Base-by-base conservation (phyloP, 1,140 invertebrate species). In the Parapsyche elsis region DNA sequence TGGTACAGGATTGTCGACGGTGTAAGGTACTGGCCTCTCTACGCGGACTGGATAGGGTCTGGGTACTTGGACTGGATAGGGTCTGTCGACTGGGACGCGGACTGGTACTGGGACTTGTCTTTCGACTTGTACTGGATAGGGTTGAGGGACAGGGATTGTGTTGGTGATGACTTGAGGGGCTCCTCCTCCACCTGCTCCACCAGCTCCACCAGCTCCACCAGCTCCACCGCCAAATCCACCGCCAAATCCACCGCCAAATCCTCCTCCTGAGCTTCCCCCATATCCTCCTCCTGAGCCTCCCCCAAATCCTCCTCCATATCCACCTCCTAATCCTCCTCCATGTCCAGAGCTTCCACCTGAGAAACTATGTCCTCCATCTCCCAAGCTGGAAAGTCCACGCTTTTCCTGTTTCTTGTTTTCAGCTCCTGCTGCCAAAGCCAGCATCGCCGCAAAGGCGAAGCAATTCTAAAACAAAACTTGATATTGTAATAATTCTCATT, bases 1-100 rank as follows among this genome's bases (percentile, higher is more conserved):
- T 0, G 84, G 85, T 1, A 85, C 82, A 14, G 83, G 83, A 67
- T 82, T 84, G 59, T 82, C 76, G 38, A 84, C 83, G 46, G 73
- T 70, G 24, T 81, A 80, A 9, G 87, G 86, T 9, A 87, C 86
- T 5, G 83, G 83, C 71, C 84, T 86, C 76, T 87, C 84, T 2
- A 87, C 84, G 16, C 83, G 82, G n/a, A 85, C 85, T 16, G 86
- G 83, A 79, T 87, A 87, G 9, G 86, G 86, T 77, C 73, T 81
- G 4, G 82, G 78, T 10, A 83, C 78, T 76, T 81, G 79, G 5
- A 83, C 82, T 30, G 80, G 67, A 64, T 80, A 81, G 5, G 82
- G 83, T 44, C 79, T 78, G 64, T 80, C 77, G 2, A 84, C 84
- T 59, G 83, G 80, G 44, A 84, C 73, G 46, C 79, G 53, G 30